Base-by-base conservation (phyloP, 2,888 invertebrate genomes). In the Platerodrilus igneus region DNA sequence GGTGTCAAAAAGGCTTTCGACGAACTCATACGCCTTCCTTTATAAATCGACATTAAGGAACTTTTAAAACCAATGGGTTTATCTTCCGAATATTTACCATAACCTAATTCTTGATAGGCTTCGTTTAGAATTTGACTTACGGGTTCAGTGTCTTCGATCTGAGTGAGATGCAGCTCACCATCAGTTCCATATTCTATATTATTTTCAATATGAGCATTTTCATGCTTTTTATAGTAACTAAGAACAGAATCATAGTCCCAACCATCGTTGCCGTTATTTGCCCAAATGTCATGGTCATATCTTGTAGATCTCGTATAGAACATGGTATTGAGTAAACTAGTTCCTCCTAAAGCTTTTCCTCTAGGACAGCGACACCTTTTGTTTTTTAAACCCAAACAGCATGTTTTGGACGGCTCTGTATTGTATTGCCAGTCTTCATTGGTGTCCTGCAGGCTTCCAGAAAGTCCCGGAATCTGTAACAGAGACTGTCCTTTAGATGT, bases 361-460 rank as follows among this genome's bases (percentile, higher is more conserved):
- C 94, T 74, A 2, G 90, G 89, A 89, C 89, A 90, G 68, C 86
- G 86, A 66, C 89, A 90, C 43, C 86, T 74, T 62, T 86, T 85
- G 1, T 83, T 86, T 50, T 81, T 78, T 86, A 89, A 87, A 4
- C 86, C 89, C 45, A 85, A 76, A 57, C 90, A 32, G 9, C 14
- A 14, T 1, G 19, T 31, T 9, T 38, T 19, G 1, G 60, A 58
- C 21, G 51, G 53, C 23, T 58, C 54, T 30, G 63, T 48, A 35
- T 9, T n/a, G 42, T 52, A 62, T 3, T 48, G 35, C 62, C 60
- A 63, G 25, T 59, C 59, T 17, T 45, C 57, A 3, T 60, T 74
- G 7, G 48, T 33, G 4, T 47, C 49, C 18, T 50, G 59, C 52
- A 62, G 61, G 2, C 47, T 44, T 29, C 40, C 51, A 8, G 56